Evolutionary conservation across 2,888 invertebrate genomes (phyloP).

Genomic region (Stenotaenia linearis): DNA sequence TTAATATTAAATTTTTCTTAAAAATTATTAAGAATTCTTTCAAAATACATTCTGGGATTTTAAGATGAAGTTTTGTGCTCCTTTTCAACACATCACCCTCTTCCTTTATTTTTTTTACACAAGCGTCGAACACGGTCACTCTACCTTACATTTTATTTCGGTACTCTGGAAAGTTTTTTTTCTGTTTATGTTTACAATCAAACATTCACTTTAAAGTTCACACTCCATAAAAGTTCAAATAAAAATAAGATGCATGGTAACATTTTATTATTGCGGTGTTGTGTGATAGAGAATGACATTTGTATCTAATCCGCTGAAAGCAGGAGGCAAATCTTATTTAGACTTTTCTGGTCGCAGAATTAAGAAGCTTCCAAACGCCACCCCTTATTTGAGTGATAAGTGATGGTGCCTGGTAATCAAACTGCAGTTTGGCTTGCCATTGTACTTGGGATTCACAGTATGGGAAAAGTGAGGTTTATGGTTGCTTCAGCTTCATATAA

Average conservation of each 20-base stretch:
- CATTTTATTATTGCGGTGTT: not conserved
- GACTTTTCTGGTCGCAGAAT: not conserved
- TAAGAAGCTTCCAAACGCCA: not conserved
- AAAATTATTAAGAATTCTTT: too few species aligned
- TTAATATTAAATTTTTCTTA: too few species aligned
- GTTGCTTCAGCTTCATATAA: not conserved
- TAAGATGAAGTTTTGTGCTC: too few species aligned
- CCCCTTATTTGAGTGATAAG: not conserved
- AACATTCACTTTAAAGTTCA: not conserved
- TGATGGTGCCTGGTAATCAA: not conserved
- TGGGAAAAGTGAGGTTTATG: not conserved
- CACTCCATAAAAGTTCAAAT: not conserved
- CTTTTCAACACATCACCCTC: too few species aligned
- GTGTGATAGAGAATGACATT: not conserved
- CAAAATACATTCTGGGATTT: too few species aligned
- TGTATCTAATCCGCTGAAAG: not conserved
- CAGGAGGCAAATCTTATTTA: not conserved
- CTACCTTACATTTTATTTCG: too few species aligned
- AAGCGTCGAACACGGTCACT: too few species aligned
- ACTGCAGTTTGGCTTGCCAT: not conserved
- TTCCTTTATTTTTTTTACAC: too few species aligned
- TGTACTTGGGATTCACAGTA: not conserved
- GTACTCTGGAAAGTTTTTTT: not conserved
- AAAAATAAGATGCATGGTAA: not conserved
- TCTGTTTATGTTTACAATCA: not conserved